Percentiles rank a stretch among this genome's conserved stretches.
These are phyloP conservation scores for Aldabrachelys gigantea DNA, from an alignment of 2,113 vertebrate species.

Conservation along the genomic window DNA sequence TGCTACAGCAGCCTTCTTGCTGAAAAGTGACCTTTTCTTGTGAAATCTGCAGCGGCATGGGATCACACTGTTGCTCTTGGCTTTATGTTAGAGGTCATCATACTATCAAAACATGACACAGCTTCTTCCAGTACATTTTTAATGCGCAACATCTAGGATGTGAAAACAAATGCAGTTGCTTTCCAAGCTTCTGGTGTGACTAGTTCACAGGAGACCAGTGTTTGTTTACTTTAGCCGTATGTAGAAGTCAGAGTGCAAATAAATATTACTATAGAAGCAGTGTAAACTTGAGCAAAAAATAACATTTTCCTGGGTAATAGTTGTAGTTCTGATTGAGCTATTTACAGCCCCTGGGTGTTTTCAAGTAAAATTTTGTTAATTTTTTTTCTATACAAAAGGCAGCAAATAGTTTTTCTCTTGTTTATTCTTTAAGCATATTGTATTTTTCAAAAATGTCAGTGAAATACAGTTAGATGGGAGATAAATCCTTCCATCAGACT, in stretches of 20 bases:
- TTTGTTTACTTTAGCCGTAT: conserved; percentile 53
- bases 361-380: background rate
- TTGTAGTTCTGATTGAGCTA: background rate
- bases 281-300: conserved; percentile 42
- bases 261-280: conserved; percentile 41
- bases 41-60: background rate
- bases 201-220: conserved; percentile 47
- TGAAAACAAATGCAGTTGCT: conserved; percentile 10
- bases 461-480: accelerated
- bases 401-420: background rate
- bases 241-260: conserved; percentile 58
- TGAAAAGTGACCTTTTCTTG: background rate
- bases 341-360: conserved; percentile 4
- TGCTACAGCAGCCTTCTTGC: background rate
- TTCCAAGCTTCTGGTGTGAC: conserved; percentile 49
- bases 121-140: conserved; percentile 29
- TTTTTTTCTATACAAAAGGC: conserved; percentile 19
- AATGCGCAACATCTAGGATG: conserved; percentile 8
- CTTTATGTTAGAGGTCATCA: background rate
- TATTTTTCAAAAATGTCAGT: background rate
- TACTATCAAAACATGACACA: background rate
- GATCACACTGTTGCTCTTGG: background rate
- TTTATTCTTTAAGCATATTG: background rate
- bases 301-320: conserved; percentile 51
- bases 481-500: background rate